Conservation (phyloP, 2,888 invertebrate species). For the Xanthia icteritia region DNA sequence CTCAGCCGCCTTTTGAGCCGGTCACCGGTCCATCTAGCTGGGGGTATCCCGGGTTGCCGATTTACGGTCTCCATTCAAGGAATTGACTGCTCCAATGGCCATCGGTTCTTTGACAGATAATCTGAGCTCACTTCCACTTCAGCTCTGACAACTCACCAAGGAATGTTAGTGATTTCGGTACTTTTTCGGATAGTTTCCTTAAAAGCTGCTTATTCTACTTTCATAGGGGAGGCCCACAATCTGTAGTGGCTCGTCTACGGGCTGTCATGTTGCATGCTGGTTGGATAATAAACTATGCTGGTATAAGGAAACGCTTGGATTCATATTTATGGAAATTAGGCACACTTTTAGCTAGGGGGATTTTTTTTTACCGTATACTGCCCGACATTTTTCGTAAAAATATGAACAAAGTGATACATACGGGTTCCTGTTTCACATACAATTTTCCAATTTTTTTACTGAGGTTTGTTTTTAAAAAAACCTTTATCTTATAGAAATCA, state of each 20-base stretch:
- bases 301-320: conserved; percentile 46
- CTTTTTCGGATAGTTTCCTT: neutral
- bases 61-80: neutral
- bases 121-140: neutral
- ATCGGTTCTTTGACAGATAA: neutral
- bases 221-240: conserved; percentile 21
- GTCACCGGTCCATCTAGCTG: neutral
- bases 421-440: conserved; percentile 51
- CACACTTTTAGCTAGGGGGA: conserved; percentile 41
- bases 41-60: neutral
- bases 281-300: conserved; percentile 46
- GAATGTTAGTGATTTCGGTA: neutral
- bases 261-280: conserved; percentile 49
- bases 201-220: conserved; percentile 2
- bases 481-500: no score
- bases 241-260: conserved; percentile 37
- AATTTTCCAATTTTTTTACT: no score
- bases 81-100: neutral
- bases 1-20: neutral
- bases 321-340: conserved; percentile 59
- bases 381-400: conserved; percentile 45
- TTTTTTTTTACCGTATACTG: conserved; percentile 52
- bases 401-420: conserved; percentile 24
- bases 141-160: neutral
- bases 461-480: no score